Conservation (phyloP, 2,113 vertebrate genomes). For the Xiphophorus couchianus region DNA sequence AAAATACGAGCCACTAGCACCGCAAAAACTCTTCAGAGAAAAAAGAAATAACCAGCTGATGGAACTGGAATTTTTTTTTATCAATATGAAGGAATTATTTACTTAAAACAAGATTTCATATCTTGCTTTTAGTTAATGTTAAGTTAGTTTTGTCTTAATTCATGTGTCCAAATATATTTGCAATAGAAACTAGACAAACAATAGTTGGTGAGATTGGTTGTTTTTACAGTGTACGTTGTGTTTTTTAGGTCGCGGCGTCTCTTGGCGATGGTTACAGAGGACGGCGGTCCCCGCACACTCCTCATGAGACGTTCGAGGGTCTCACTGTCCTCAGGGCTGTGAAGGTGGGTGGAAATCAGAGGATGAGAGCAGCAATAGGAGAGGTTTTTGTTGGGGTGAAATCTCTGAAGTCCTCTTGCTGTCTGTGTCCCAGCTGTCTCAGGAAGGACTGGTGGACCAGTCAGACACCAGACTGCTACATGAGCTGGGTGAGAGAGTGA, state of each 20-base stretch:
- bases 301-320: slow-evolving; percentile 92
- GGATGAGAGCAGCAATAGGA: neutral
- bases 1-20: too few species aligned
- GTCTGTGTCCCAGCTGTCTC: slow-evolving; percentile 81
- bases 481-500: slow-evolving; percentile 87
- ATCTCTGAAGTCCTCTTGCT: neutral
- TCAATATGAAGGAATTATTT: too few species aligned
- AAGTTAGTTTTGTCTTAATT: too few species aligned
- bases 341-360: slow-evolving; percentile 77
- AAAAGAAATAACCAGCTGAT: too few species aligned
- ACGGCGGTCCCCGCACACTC: slow-evolving; percentile 92
- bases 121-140: too few species aligned
- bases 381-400: neutral
- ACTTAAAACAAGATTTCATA: too few species aligned
- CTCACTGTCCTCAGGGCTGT: slow-evolving; percentile 88
- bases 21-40: too few species aligned
- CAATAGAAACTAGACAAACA: too few species aligned
- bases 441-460: slow-evolving; percentile 84
- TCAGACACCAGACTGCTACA: slow-evolving; percentile 85
- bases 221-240: neutral
- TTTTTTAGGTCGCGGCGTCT: slow-evolving; percentile 82
- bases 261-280: slow-evolving; percentile 86
- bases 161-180: too few species aligned
- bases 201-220: too few species aligned
- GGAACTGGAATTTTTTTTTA: too few species aligned